Evolutionary conservation across 2,113 vertebrate species (phyloP).

Genomic region (Narcine bancroftii): DNA sequence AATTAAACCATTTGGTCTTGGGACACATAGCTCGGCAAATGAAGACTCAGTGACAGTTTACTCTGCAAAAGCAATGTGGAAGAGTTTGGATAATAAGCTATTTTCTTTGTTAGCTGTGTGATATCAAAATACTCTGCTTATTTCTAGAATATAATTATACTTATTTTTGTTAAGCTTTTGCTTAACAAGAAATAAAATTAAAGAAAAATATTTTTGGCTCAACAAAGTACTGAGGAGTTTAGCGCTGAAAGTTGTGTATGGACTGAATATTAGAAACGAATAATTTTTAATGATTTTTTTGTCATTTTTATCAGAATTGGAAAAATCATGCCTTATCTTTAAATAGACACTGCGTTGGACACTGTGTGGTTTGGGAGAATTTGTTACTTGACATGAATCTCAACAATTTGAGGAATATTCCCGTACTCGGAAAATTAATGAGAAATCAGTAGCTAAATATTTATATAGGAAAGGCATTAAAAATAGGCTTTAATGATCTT

Average conservation of each 20-base stretch:
- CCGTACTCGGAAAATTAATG: not conserved
- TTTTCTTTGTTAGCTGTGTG: not conserved
- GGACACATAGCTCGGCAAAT: not conserved
- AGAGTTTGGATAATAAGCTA: not conserved
- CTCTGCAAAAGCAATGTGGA: not conserved
- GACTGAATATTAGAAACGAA: not conserved
- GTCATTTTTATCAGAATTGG: not conserved
- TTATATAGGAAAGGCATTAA: constrained; percentile 54
- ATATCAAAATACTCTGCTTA: not conserved
- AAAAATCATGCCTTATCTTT: not conserved
- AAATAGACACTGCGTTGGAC: not conserved
- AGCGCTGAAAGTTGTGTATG: not conserved
- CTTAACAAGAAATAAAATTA: not conserved
- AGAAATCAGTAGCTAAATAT: constrained; percentile 37
- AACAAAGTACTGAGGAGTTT: not conserved
- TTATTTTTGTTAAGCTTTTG: not conserved
- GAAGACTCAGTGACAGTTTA: not conserved
- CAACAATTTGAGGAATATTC: not conserved
- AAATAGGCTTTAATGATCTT: constrained; percentile 54
- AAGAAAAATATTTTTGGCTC: not conserved
- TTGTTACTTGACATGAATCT: not conserved
- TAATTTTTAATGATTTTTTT: not conserved
- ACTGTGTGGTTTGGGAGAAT: not conserved
- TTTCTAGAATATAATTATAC: not conserved
- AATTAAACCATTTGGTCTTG: not conserved